phyloP scores from a whole-genome alignment of 1,140 invertebrate genomes.

The Ceratina japonica region DNA sequence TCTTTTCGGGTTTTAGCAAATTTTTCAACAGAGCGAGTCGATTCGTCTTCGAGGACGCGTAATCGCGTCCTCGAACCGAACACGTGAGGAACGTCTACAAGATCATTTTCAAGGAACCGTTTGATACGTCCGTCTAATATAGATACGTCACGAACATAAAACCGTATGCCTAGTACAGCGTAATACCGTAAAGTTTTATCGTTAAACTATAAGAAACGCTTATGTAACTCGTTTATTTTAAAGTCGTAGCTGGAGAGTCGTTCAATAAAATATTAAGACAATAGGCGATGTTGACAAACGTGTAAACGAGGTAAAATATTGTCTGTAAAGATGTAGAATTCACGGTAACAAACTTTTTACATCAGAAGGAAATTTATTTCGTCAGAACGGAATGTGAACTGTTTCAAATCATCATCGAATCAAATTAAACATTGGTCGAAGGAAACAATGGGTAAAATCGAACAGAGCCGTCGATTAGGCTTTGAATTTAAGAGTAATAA shows the following conservation, averaged over 20 bases:
- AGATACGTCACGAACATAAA: too few species aligned
- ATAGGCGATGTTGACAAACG: conserved; percentile 43
- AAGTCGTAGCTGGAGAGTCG: conserved; percentile 22
- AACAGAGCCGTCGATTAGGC: not conserved
- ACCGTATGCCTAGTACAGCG: too few species aligned
- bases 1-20: conserved; percentile 42
- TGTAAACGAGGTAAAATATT: conserved; percentile 14
- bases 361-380: conserved; percentile 9
- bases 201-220: conserved; percentile 9
- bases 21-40: conserved; percentile 16
- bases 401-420: not conserved
- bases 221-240: conserved; percentile 25
- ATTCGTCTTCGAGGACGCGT: not conserved
- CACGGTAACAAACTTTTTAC: not conserved
- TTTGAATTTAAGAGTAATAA: not conserved
- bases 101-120: too few species aligned
- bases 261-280: conserved; percentile 20
- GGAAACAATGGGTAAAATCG: not conserved
- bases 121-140: too few species aligned
- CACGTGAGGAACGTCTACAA: too few species aligned
- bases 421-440: not conserved
- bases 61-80: too few species aligned
- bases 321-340: conserved; percentile 3
- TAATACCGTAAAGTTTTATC: too few species aligned
- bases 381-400: not conserved